These are phyloP conservation scores for Spinus olivaceus DNA, from an alignment of 2,797 vertebrate genomes.

Conservation along the genomic window DNA sequence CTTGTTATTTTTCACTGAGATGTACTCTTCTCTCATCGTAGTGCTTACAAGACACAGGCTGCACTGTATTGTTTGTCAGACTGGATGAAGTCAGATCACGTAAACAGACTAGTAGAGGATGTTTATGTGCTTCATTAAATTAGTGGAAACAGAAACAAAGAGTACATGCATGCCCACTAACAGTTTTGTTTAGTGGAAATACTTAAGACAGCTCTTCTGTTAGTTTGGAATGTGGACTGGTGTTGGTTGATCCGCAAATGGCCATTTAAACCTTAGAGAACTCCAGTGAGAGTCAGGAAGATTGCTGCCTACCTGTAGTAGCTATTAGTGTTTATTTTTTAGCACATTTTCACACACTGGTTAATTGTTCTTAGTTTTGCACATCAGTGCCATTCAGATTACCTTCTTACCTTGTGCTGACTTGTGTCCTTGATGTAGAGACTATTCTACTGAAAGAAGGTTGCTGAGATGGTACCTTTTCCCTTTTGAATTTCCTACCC, in stretches of 20 bases:
- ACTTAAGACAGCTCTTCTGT: neutral
- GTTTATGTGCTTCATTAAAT: neutral
- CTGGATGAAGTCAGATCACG: neutral
- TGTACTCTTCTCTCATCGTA: neutral
- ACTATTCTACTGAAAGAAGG: neutral
- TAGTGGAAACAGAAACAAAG: neutral
- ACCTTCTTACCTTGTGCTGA: neutral
- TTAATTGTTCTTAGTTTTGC: neutral
- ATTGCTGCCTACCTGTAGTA: neutral
- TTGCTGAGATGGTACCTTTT: neutral
- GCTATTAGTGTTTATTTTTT: neutral
- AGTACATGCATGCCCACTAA: accelerated
- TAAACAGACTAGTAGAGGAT: neutral
- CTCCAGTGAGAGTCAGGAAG: neutral
- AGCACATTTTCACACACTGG: neutral
- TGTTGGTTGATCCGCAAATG: neutral
- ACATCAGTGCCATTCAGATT: neutral
- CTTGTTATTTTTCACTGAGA: neutral
- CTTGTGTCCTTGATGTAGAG: neutral
- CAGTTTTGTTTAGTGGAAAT: neutral
- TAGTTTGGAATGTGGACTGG: neutral
- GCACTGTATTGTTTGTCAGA: neutral
- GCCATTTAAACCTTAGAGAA: neutral
- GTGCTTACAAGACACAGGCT: neutral
- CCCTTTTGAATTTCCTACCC: neutral